Evolutionary conservation across 2,113 vertebrate species (phyloP).

Genomic region (Strix uralensis): DNA sequence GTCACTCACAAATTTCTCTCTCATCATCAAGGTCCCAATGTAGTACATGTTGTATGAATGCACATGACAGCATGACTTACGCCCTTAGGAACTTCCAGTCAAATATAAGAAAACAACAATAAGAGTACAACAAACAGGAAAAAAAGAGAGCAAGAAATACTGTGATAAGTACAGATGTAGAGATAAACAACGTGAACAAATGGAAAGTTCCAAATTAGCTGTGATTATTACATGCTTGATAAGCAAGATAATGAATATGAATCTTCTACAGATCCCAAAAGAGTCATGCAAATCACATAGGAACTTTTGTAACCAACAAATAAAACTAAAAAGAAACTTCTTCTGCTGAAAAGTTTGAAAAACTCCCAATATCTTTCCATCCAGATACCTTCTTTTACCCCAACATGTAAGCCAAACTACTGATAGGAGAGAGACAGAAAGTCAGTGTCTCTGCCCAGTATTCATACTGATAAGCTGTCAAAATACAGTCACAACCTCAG

Average conservation of each 20-base stretch:
- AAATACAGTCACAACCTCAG: background rate
- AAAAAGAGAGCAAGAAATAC: background rate
- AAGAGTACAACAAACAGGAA: background rate
- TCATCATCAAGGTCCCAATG: background rate
- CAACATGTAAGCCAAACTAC: background rate
- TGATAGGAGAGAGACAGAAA: background rate
- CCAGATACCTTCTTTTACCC: background rate
- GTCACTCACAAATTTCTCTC: background rate
- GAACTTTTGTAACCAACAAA: background rate
- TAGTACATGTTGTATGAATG: background rate
- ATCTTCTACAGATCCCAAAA: background rate
- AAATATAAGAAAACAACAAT: background rate
- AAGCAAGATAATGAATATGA: background rate
- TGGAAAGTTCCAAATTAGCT: background rate
- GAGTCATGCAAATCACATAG: background rate
- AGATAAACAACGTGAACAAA: background rate
- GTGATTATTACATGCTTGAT: background rate
- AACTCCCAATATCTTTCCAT: background rate
- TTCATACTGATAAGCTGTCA: background rate
- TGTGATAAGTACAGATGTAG: background rate
- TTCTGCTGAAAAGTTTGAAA: background rate
- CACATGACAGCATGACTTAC: background rate
- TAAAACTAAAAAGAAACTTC: background rate
- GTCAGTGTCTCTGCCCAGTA: background rate
- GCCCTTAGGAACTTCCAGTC: background rate